A percentile compares a stretch with the other conserved stretches of the same genome.
These are phyloP conservation scores for Cephus runcator DNA, from an alignment of 2,888 invertebrate genomes.

Conservation along the genomic window DNA sequence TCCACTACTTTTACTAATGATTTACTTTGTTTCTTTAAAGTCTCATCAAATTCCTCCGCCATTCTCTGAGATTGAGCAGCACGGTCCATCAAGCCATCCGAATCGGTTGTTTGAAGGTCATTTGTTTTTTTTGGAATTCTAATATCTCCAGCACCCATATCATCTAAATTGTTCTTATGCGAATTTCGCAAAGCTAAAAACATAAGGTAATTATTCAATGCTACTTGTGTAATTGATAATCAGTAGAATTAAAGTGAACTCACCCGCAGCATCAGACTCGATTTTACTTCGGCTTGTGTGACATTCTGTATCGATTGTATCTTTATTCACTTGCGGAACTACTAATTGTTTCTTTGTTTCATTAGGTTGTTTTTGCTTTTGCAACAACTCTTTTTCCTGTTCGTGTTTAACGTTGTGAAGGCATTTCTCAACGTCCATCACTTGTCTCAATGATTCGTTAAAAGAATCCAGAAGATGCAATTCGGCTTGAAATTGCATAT, in stretches of 20 bases:
- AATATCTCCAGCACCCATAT: neutral
- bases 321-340: constrained; percentile 29
- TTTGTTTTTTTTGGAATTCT: constrained; percentile 1
- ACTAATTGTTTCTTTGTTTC: constrained; percentile 37
- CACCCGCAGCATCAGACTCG: constrained; percentile 9
- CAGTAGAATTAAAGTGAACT: neutral
- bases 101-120: constrained; percentile 5
- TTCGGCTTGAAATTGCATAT: constrained; percentile 72
- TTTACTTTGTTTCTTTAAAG: constrained; percentile 35
- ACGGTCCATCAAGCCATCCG: constrained; percentile 3
- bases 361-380: constrained; percentile 43
- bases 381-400: constrained; percentile 40
- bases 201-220: neutral
- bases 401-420: constrained; percentile 47
- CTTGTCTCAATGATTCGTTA: constrained; percentile 70
- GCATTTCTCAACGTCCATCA: constrained; percentile 69
- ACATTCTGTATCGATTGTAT: constrained; percentile 18
- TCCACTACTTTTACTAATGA: constrained; percentile 53
- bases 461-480: constrained; percentile 72
- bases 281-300: constrained; percentile 11
- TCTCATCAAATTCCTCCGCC: constrained; percentile 24
- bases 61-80: constrained; percentile 11
- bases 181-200: neutral
- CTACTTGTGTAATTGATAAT: neutral
- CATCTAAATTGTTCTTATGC: neutral